Base-by-base conservation (phyloP, 2,113 vertebrate species). In the Boleophthalmus pectinirostris region DNA sequence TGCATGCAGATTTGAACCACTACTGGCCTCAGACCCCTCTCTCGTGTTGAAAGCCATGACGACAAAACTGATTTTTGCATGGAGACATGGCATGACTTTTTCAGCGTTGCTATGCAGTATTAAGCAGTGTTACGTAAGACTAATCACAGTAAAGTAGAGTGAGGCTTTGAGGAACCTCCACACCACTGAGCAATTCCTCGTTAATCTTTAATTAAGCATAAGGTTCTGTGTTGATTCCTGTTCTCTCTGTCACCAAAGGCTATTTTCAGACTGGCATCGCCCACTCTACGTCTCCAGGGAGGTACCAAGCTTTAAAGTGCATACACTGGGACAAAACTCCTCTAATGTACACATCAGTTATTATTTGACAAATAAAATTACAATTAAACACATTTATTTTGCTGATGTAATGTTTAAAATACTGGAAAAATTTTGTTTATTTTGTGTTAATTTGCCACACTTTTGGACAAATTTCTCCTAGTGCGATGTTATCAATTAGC, bases 201-300 rank as follows among this genome's bases (percentile, higher is more conserved):
- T 92, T 89, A 91, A 92, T 92, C 85, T 93, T 94, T 93, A 92
- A 93, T 93, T 91, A 93, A 91, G 84, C 81, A 81, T 74, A 87
- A 90, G 89, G 89, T 90, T 80, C 79, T 66, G 83, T 82, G 76
- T 91, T 83, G 84, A 91, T 92, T 91, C 78, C 84, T 88, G 87
- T 81, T 75, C 87, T 80, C 87, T 83, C 61, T 33, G 72, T 61
- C 56, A 58, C 56, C 18, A 57, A 29, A 68, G 53, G 86, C 92
- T 94, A 92, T 92, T 92, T 91, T 81, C 56, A 81, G 87, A 6
- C 80, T 35, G 23, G 38, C 38, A 15, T 83, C 78, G 51, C 82
- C 89, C 88, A 86, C 88, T 83, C 86, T 51, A 43, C 24, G 45
- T 84, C 82, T 81, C 80, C 38, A 58, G 81, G 75, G 86, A 87